Evolutionary conservation across 2,113 vertebrate genomes (phyloP).

Genomic region (Orycteropus afer): DNA sequence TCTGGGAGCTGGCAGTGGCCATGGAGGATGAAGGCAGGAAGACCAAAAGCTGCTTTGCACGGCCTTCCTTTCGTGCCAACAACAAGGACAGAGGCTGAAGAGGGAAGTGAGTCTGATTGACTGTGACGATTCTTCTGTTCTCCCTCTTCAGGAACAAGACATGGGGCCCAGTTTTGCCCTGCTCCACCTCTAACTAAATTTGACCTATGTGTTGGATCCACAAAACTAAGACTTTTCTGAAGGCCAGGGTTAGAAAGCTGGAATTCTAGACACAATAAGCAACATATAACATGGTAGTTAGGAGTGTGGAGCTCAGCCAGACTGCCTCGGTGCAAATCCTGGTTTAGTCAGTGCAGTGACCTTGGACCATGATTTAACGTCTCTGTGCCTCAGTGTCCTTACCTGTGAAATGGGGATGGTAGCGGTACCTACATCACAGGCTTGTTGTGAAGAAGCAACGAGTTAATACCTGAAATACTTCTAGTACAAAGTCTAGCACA

Average conservation of each 20-base stretch:
- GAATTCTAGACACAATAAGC: not conserved
- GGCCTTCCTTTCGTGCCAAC: not conserved
- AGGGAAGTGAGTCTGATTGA: too few species aligned
- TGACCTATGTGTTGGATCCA: fast-evolving
- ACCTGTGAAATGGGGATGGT: not conserved
- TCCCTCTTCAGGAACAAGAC: not conserved
- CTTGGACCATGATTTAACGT: not conserved
- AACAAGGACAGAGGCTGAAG: not conserved
- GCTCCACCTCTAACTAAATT: not conserved
- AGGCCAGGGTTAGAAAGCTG: not conserved
- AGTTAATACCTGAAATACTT: not conserved
- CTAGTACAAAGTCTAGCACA: not conserved
- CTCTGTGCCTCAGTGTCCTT: not conserved
- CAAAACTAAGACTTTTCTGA: not conserved
- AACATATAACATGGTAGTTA: fast-evolving
- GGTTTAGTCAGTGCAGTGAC: not conserved
- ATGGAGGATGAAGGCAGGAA: not conserved
- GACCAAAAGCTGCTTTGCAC: not conserved
- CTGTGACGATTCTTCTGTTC: not conserved
- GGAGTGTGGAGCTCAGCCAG: not conserved
- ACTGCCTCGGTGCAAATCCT: not conserved
- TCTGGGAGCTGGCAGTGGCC: not conserved
- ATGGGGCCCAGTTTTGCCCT: not conserved
- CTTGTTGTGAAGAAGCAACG: not conserved
- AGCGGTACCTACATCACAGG: not conserved